Evolutionary conservation across 2,113 vertebrate species (phyloP), one percentile per base, ranked within the genome.

Genomic region (Nematolebias whitei): DNA sequence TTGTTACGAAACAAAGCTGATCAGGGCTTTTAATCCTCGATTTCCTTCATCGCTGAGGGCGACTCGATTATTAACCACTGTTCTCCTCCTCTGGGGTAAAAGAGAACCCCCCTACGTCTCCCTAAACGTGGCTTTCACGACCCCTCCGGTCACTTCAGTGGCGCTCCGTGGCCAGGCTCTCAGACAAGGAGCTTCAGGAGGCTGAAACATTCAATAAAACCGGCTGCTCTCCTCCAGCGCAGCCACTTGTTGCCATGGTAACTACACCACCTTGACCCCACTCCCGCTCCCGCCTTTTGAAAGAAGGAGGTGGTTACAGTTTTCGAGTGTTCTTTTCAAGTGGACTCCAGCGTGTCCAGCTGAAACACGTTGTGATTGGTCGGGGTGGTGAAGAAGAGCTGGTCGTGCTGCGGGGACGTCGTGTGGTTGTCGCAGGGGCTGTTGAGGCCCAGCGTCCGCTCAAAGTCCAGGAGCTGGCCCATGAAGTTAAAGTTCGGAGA

Each of bases 401-500:
- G 96, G 73, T 97, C 96, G 0, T 90, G 91, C 63, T 95, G 68
- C 5, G 87, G 88, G 5, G 87, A 87, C 26, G 85, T 92, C 0
- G 95, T 86, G 39, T 87, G 95, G 95, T 96, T 98, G 86, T 99
- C 97, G 0, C 97, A 98, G 0, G 96, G 98, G 87, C 96, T 98
- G 90, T 94, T 97, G 43, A 98, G 94, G 74, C 96, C 97, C 90
- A 99, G 95, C 77, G 97, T 99, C 89, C 96, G 93, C 91, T 99
- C 98, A 67, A 99, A 99, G 93, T 99, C 98, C 91, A 99, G 92
- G 26, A 99, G 95, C 62, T 99, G 98, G 77, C 98, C 98, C 97
- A 99, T 99, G 89, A 99, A 99, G 91, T 99, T 99, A 90, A 99
- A 99, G 85, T 99, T 99, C 13, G 98, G 98, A 0, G 98, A 99